These are phyloP conservation scores for Patiria miniata DNA, from an alignment of 35 echinoderm and acorn worm species.

Conservation along the genomic window DNA sequence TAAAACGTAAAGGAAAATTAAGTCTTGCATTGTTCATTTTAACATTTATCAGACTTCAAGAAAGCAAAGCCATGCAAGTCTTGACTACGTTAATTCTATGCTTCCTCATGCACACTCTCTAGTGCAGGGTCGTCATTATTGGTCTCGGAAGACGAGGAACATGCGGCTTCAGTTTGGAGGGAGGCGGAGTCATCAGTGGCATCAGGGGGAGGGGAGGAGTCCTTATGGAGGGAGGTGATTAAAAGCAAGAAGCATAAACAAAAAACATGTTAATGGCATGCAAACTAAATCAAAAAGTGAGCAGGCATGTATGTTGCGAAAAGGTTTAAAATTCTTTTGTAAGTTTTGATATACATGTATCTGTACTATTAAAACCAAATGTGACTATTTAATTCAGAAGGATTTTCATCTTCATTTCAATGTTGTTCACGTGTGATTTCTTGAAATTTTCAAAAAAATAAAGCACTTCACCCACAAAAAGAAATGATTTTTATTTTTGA, in stretches of 20 bases:
- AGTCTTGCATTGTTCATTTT: too few species aligned
- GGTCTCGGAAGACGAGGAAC: background rate
- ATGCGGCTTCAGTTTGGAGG: background rate
- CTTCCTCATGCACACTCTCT: background rate
- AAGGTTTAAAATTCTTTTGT: too few species aligned
- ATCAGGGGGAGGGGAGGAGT: background rate
- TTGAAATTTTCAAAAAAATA: too few species aligned
- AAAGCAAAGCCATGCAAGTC: background rate
- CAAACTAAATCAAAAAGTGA: background rate
- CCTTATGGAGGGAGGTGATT: background rate
- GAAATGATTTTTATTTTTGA: too few species aligned
- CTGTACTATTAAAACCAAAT: too few species aligned
- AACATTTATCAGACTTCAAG: too few species aligned
- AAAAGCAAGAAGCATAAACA: background rate
- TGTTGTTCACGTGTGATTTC: too few species aligned
- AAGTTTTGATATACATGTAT: too few species aligned
- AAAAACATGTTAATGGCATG: background rate
- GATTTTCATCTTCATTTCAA: too few species aligned
- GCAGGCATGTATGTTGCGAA: background rate
- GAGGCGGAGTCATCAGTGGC: background rate
- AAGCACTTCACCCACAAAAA: too few species aligned
- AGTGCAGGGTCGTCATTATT: background rate
- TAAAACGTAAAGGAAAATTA: too few species aligned
- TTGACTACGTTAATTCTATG: background rate
- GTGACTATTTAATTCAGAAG: too few species aligned